These are phyloP conservation scores for Siniperca obscura DNA, from an alignment of 2,797 vertebrate genomes.

Conservation along the genomic window DNA sequence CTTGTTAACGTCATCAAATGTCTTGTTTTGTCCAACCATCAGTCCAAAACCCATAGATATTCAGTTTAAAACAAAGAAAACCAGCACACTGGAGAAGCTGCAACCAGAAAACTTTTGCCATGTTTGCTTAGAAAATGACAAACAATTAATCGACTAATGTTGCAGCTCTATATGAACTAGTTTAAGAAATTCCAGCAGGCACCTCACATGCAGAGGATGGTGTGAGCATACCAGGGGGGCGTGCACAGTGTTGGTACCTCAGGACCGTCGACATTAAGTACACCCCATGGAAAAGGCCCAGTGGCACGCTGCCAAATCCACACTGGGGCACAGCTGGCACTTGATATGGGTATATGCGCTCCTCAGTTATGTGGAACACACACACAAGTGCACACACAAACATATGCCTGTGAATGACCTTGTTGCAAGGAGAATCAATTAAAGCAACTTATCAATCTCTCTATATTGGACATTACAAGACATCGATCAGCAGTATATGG, in stretches of 20 bases:
- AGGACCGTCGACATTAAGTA: conserved; percentile 79
- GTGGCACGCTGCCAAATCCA: conserved; percentile 82
- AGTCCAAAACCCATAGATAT: background rate
- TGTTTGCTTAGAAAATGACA: background rate
- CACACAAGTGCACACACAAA: conserved; percentile 60
- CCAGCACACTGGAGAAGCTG: background rate
- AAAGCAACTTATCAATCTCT: conserved; percentile 76
- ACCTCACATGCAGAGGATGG: conserved; percentile 35
- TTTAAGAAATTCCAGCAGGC: conserved; percentile 61
- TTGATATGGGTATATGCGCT: conserved; percentile 84
- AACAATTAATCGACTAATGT: background rate
- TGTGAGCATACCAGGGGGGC: conserved; percentile 51
- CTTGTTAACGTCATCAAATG: background rate
- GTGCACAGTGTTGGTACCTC: conserved; percentile 63
- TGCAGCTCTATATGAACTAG: background rate
- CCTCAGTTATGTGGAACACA: conserved; percentile 80
- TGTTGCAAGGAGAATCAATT: conserved; percentile 84
- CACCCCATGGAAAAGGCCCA: conserved; percentile 79
- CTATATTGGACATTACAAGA: conserved; percentile 70
- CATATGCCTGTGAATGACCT: conserved; percentile 79
- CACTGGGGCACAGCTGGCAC: conserved; percentile 84
- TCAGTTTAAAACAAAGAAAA: conserved; percentile 1
- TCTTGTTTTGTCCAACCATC: background rate
- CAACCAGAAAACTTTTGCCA: background rate
- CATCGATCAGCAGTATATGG: conserved; percentile 64